A percentile compares a stretch with the other conserved stretches of the same genome.
Conservation (phyloP, 1,140 invertebrate species). For the Lamellibrachia luymesi region DNA sequence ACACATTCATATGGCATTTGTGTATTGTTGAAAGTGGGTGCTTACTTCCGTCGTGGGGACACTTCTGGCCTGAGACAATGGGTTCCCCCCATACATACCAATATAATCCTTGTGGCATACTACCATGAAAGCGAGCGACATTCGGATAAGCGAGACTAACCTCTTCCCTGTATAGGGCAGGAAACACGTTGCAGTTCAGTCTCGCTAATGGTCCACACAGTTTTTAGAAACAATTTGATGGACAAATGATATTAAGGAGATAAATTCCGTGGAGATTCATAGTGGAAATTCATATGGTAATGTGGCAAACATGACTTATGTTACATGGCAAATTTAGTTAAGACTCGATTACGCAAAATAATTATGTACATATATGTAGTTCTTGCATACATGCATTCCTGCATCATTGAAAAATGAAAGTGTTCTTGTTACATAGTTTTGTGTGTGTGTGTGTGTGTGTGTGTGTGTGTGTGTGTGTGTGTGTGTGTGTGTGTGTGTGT, state of each 20-base stretch:
- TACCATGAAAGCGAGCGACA: too few relatives aligned
- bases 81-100: neutral
- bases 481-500: too few relatives aligned
- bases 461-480: too few relatives aligned
- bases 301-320: neutral
- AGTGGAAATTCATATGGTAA: too few relatives aligned
- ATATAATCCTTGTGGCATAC: neutral
- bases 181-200: neutral
- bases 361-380: neutral
- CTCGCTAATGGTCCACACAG: neutral
- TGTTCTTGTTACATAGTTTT: neutral
- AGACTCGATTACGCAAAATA: neutral
- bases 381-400: neutral
- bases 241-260: neutral
- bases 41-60: neutral
- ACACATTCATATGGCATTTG: neutral
- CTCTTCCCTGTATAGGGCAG: neutral
- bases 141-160: too few relatives aligned
- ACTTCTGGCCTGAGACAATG: neutral
- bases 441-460: too few relatives aligned
- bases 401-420: neutral
- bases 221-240: neutral
- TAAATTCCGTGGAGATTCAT: neutral
- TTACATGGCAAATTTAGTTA: neutral
- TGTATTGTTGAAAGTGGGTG: neutral